Evolutionary conservation across 2,113 vertebrate genomes (phyloP).

Genomic region (Capra hircus): DNA sequence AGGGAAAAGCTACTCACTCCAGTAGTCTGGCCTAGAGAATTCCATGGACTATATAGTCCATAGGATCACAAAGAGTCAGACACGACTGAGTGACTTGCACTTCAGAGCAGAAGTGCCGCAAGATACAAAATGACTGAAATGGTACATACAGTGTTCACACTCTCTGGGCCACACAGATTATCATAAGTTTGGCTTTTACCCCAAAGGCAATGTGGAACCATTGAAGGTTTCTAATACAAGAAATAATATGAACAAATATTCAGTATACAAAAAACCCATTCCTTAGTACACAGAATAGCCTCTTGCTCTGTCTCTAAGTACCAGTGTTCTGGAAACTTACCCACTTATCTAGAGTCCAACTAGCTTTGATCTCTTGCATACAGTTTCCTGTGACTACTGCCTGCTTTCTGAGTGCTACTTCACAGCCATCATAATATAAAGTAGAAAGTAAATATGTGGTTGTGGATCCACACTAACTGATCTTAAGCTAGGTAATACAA

Average conservation of each 20-base stretch:
- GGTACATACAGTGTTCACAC: background rate
- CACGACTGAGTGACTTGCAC: background rate
- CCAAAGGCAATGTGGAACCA: background rate
- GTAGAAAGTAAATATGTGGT: background rate
- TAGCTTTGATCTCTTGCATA: background rate
- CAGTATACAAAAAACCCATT: background rate
- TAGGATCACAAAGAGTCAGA: background rate
- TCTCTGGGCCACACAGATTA: background rate
- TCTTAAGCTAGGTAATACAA: background rate
- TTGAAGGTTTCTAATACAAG: background rate
- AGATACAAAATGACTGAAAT: slow-evolving; percentile 6
- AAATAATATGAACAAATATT: background rate
- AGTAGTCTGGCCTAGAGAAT: background rate
- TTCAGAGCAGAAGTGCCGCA: background rate
- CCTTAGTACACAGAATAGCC: background rate
- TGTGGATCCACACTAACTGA: background rate
- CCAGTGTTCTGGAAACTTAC: background rate
- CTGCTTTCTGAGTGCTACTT: background rate
- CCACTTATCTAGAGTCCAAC: background rate
- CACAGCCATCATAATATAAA: background rate
- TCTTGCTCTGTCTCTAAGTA: background rate
- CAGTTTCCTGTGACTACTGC: background rate
- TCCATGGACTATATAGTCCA: background rate
- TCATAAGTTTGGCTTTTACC: background rate
- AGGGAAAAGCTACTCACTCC: background rate